Base-by-base conservation (phyloP, 2,113 vertebrate genomes). In the Tachuris rubrigastra region DNA sequence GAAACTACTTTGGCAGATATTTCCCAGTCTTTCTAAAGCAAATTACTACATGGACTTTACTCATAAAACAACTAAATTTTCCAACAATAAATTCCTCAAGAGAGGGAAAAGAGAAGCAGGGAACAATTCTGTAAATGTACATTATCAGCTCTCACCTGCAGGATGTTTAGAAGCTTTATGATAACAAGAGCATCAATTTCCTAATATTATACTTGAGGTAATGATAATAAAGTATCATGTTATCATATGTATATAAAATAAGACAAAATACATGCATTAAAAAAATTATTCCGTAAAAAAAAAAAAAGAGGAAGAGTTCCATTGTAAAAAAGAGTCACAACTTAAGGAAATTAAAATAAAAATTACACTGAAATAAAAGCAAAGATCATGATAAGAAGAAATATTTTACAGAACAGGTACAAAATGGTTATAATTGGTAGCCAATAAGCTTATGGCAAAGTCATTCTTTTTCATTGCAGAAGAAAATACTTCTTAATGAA, bases 401-500 rank as follows among this genome's bases (percentile, higher is more conserved):
- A 60, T 81, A 67, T 85, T 69, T 50, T 75, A 67, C 13, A 69
- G 62, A 90, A 39, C 37, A 86, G 85, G 42, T 35, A 63, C 66
- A 52, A 84, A 96, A 93, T 78, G n/a, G 42, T 46, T 77, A 50
- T 35, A 33, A 84, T 39, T 49, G 44, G 30, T 82, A 90, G 83
- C 66, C 76, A 92, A 83, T 20, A 93, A 68, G 49, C 47, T 49
- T 87, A 71, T 77, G 93, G 90, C 81, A 93, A 96, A 96, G 44
- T 39, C 6, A 27, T 68, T 85, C 15, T 77, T 91, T 93, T 78
- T 44, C 88, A 89, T 4, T 66, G 77, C 66, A 96, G 66, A 86
- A 93, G 76, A 95, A 95, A 96, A 95, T 85, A 89, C 31, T 96
- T 59, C 37, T 94, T 97, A 97, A 97, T 85, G 90, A 97, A 97